Evolutionary conservation across 2,888 invertebrate species (phyloP).

Genomic region (Philopedon plagiatum): DNA sequence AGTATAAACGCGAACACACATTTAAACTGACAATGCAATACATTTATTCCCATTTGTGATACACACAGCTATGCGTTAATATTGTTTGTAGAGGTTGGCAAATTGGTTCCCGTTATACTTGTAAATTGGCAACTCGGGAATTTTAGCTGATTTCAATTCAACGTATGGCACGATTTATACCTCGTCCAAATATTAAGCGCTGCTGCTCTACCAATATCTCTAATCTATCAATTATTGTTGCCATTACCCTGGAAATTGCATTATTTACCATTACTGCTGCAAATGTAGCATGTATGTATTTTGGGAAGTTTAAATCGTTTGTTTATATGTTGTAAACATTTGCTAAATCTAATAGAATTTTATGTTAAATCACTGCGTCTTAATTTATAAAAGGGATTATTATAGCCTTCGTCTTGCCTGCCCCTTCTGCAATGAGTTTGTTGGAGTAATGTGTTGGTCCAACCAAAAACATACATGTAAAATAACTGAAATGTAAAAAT

Average conservation of each 20-base stretch:
- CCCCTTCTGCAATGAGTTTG: too few relatives aligned
- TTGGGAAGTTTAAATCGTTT: slow-evolving; percentile 35
- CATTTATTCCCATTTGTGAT: slow-evolving; percentile 45
- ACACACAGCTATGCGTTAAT: slow-evolving; percentile 47
- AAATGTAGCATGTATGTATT: slow-evolving; percentile 13
- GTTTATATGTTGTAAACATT: slow-evolving; percentile 3
- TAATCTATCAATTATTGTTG: slow-evolving; percentile 51
- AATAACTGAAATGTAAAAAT: too few relatives aligned
- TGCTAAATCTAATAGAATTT: too few relatives aligned
- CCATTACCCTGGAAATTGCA: slow-evolving; percentile 49
- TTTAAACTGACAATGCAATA: slow-evolving; percentile 44
- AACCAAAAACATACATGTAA: too few relatives aligned
- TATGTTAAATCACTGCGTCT: too few relatives aligned
- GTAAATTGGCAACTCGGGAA: slow-evolving; percentile 47
- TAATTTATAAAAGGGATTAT: too few relatives aligned
- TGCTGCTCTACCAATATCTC: slow-evolving; percentile 46
- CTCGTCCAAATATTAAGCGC: slow-evolving; percentile 48
- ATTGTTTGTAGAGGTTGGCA: slow-evolving; percentile 48
- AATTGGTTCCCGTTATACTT: slow-evolving; percentile 49
- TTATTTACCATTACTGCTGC: slow-evolving; percentile 44
- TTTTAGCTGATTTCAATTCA: slow-evolving; percentile 49
- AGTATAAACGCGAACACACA: slow-evolving; percentile 30
- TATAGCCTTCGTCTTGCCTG: too few relatives aligned
- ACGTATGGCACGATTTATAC: slow-evolving; percentile 48
- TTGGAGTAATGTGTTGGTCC: too few relatives aligned